Percentiles rank a stretch among this genome's conserved stretches.
These are phyloP conservation scores for Lycocerus yunnanus DNA, from an alignment of 2,888 invertebrate genomes.

Conservation along the genomic window DNA sequence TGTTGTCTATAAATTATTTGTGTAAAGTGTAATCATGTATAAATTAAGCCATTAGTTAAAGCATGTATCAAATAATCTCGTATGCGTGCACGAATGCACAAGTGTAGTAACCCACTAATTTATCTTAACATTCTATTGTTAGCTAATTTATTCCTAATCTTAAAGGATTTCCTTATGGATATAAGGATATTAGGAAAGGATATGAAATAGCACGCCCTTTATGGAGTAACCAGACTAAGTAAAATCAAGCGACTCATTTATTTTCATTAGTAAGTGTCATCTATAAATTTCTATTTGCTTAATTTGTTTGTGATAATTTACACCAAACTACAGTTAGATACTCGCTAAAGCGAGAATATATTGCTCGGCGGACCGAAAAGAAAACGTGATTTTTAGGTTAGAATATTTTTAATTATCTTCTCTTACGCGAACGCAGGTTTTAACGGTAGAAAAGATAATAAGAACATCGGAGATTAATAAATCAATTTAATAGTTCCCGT, in stretches of 20 bases:
- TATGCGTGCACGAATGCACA: neutral
- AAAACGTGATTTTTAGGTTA: neutral
- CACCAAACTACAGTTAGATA: neutral
- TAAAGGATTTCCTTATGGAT: conserved; percentile 17
- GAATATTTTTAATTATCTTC: neutral
- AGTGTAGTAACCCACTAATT: conserved; percentile 13
- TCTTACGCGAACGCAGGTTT: neutral
- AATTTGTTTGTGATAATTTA: neutral
- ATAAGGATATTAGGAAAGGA: conserved; percentile 22
- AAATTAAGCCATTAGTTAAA: neutral
- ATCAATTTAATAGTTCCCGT: conserved; percentile 40
- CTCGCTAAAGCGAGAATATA: too few relatives aligned
- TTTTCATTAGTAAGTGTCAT: conserved; percentile 15
- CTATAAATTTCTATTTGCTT: conserved; percentile 4
- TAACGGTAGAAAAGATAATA: conserved; percentile 32
- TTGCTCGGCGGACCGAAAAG: neutral
- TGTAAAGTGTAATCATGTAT: neutral
- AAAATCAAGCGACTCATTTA: conserved; percentile 15
- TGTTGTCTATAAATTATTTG: neutral
- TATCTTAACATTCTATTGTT: conserved; percentile 13
- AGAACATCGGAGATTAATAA: conserved; percentile 40
- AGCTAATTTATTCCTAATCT: conserved; percentile 20
- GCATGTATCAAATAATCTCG: neutral
- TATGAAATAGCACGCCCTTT: conserved; percentile 16
- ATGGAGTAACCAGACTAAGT: conserved; percentile 6